phyloP scores from a whole-genome alignment of 2,888 invertebrate genomes.

The Apodemia hepburni region DNA sequence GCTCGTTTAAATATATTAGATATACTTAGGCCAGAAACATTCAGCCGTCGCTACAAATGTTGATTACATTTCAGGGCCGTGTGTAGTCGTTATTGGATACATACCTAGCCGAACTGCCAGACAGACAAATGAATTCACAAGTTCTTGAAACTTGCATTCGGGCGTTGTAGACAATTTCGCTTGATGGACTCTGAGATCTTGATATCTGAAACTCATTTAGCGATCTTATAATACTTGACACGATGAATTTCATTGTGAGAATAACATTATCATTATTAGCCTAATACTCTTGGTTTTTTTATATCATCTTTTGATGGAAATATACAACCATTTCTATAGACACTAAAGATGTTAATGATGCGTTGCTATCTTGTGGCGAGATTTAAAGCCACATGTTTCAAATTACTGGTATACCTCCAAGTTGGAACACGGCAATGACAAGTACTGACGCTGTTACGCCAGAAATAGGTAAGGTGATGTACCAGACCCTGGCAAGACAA shows the following conservation, averaged over 20 bases:
- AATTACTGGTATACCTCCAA: no score
- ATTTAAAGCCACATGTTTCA: no score
- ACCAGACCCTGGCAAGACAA: no score
- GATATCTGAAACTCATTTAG: constrained; percentile 30
- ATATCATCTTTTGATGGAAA: no score
- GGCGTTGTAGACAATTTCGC: constrained; percentile 47
- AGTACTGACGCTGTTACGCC: no score
- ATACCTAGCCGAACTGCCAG: constrained; percentile 56
- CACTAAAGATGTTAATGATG: no score
- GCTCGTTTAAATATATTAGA: no score
- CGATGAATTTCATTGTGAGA: background rate
- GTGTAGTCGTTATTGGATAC: constrained; percentile 34
- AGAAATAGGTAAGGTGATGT: no score
- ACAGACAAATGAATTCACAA: constrained; percentile 72
- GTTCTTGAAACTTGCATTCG: constrained; percentile 54
- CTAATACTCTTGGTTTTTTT: background rate
- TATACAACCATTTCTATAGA: no score
- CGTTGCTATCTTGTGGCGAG: no score
- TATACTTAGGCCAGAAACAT: background rate
- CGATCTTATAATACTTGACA: constrained; percentile 1
- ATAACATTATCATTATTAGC: background rate
- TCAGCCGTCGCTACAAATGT: background rate
- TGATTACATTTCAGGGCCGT: constrained; percentile 25
- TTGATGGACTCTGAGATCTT: constrained; percentile 48
- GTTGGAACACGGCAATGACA: no score